Evolutionary conservation across 2,797 vertebrate species (phyloP).

Genomic region (Mormyrus proboscirostris): DNA sequence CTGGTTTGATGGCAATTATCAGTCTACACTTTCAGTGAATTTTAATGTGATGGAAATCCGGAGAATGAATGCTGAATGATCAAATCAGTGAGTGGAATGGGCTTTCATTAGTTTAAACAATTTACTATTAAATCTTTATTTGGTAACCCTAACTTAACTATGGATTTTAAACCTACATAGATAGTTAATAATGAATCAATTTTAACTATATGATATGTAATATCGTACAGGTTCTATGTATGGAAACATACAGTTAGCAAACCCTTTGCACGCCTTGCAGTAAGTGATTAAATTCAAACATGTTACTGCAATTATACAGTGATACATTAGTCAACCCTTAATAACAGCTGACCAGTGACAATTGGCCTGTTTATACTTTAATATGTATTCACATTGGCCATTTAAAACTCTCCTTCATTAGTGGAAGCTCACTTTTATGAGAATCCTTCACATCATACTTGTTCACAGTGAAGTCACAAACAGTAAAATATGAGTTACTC

Average conservation of each 20-base stretch:
- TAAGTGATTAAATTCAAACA: neutral
- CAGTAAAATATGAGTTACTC: neutral
- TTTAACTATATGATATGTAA: neutral
- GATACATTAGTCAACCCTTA: neutral
- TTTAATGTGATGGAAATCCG: neutral
- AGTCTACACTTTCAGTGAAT: neutral
- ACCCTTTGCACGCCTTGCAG: neutral
- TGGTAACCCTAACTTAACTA: neutral
- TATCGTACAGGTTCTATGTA: neutral
- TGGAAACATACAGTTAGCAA: neutral
- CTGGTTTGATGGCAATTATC: neutral
- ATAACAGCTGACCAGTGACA: neutral
- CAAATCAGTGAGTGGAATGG: neutral
- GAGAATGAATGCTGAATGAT: neutral
- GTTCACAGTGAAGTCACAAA: neutral
- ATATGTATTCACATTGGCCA: neutral
- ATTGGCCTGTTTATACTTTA: neutral
- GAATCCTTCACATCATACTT: neutral
- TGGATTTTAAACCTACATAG: neutral
- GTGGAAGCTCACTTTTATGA: neutral
- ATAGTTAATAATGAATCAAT: neutral
- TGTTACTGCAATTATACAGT: neutral
- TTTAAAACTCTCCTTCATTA: neutral
- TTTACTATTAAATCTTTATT: neutral
- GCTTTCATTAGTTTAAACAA: neutral